Conservation (phyloP, 2,888 invertebrate species). For the Temnothorax ravouxi region DNA sequence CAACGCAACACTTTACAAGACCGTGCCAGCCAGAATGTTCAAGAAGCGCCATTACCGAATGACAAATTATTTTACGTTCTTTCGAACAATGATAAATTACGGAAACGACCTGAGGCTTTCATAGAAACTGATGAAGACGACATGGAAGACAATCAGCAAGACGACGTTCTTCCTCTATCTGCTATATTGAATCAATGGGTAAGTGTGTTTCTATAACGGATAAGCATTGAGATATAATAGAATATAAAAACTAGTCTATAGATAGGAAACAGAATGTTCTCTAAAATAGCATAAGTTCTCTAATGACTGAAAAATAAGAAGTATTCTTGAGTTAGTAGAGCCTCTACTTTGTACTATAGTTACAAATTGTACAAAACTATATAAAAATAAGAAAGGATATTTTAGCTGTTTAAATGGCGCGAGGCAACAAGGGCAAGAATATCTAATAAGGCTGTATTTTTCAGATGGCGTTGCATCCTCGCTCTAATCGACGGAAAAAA, state of each 20-base stretch:
- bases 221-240: background rate
- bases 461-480: conserved; percentile 77
- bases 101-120: conserved; percentile 33
- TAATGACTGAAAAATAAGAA: background rate
- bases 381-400: background rate
- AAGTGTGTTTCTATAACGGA: conserved; percentile 54
- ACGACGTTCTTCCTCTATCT: conserved; percentile 78
- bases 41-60: conserved; percentile 37
- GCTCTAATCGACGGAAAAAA: background rate
- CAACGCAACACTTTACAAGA: conserved; percentile 79
- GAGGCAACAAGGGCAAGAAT: background rate
- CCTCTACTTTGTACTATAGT: background rate
- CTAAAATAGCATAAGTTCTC: background rate
- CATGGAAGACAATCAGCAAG: background rate
- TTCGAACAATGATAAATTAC: conserved; percentile 54
- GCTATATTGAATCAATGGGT: conserved; percentile 86
- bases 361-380: background rate
- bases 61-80: conserved; percentile 46
- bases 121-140: conserved; percentile 26
- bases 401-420: background rate
- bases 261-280: background rate
- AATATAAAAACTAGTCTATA: background rate
- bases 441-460: conserved; percentile 49
- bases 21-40: conserved; percentile 71
- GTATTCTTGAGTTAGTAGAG: background rate